Percentiles rank a stretch among this genome's conserved stretches.
These are phyloP conservation scores for Clarias laeviceps DNA, from an alignment of 2,797 vertebrate genomes.

Conservation along the genomic window DNA sequence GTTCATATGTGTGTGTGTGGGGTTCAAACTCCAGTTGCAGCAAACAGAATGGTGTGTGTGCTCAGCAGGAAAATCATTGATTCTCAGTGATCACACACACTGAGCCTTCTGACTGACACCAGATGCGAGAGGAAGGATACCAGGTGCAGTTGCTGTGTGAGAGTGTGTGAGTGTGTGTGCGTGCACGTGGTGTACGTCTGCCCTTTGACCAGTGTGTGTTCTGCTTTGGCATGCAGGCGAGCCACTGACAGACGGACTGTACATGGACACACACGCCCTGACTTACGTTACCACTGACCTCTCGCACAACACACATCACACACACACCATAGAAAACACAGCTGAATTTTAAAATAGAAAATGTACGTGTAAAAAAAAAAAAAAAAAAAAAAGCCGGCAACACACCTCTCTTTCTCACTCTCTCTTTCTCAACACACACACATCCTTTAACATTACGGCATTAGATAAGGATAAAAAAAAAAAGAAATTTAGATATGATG, in stretches of 20 bases:
- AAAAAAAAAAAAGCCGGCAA: too few relatives aligned
- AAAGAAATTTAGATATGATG: slow-evolving; percentile 21
- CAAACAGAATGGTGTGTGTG: slow-evolving; percentile 9
- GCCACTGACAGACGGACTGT: slow-evolving; percentile 1
- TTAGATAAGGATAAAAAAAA: neutral
- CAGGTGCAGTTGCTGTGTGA: slow-evolving; percentile 16
- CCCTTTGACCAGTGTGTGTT: neutral
- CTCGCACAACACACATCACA: neutral
- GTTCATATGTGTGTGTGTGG: slow-evolving; percentile 2
- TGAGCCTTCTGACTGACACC: neutral
- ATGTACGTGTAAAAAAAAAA: too few relatives aligned
- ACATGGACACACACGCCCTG: neutral
- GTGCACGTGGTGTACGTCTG: neutral
- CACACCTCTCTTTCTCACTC: neutral
- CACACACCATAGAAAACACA: neutral
- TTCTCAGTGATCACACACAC: neutral
- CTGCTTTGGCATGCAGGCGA: slow-evolving; percentile 1
- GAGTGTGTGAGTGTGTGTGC: neutral
- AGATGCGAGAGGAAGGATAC: neutral
- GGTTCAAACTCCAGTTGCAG: neutral
- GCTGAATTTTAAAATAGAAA: too few relatives aligned
- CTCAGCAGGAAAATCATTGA: slow-evolving; percentile 25
- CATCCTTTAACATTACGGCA: neutral
- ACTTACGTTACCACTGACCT: neutral
- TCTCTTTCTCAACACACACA: neutral